Evolutionary conservation across 35 echinoderm and acorn worm species (phyloP).

Genomic region (Strongylocentrotus purpuratus): DNA sequence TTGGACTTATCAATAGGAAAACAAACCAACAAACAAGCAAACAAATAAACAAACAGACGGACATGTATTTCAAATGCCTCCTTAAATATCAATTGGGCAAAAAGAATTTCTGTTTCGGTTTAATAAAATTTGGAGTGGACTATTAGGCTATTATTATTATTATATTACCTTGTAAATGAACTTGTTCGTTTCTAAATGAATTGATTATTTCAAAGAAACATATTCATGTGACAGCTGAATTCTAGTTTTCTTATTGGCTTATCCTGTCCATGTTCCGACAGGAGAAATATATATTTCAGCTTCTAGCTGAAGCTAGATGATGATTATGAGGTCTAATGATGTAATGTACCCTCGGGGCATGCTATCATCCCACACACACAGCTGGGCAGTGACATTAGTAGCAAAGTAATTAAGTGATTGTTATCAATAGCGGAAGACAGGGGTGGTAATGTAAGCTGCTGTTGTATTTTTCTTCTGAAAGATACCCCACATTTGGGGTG

Average conservation of each 20-base stretch:
- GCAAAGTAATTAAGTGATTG: constrained; percentile 11
- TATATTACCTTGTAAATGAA: background rate
- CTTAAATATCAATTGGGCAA: no score
- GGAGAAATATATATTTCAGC: background rate
- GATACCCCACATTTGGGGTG: background rate
- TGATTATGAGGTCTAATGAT: background rate
- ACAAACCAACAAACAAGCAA: no score
- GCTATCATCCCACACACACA: background rate
- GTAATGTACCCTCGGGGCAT: background rate
- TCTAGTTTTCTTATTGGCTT: background rate
- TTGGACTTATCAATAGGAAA: no score
- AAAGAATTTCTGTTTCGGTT: no score
- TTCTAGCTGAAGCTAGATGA: background rate
- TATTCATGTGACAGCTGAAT: background rate
- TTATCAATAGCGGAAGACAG: background rate
- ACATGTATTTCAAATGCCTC: no score
- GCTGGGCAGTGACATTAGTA: background rate
- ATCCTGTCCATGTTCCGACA: background rate
- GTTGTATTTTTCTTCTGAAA: background rate
- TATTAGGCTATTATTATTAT: no score
- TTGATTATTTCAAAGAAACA: background rate
- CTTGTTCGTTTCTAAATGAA: no score
- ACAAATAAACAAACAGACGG: no score
- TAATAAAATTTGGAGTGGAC: no score
- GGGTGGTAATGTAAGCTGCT: background rate